Percentiles rank a stretch among this genome's conserved stretches.
phyloP scores from a whole-genome alignment of 2,888 invertebrate species.

The Carcina quercana region DNA sequence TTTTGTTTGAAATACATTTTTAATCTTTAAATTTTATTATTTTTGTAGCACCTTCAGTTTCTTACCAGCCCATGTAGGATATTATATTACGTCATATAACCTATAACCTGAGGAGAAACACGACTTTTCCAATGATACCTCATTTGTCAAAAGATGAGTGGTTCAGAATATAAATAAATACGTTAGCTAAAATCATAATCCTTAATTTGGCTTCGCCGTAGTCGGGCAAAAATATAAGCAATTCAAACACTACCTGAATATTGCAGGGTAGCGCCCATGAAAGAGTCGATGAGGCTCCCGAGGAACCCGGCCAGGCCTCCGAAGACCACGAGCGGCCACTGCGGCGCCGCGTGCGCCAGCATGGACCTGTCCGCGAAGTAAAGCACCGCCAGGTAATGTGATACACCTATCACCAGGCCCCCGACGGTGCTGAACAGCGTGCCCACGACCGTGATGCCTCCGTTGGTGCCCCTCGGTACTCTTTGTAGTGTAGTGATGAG shows the following conservation, averaged over 20 bases:
- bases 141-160: too few relatives aligned
- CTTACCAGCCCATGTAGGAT: too few relatives aligned
- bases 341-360: slow-evolving; percentile 77
- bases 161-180: too few relatives aligned
- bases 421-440: slow-evolving; percentile 76
- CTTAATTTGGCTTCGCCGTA: too few relatives aligned
- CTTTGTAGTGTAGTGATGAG: slow-evolving; percentile 82
- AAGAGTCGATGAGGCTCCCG: slow-evolving; percentile 88
- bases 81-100: too few relatives aligned
- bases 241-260: slow-evolving; percentile 88
- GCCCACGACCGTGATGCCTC: slow-evolving; percentile 82
- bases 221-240: too few relatives aligned
- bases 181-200: too few relatives aligned
- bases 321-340: slow-evolving; percentile 85
- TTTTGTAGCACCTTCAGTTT: too few relatives aligned
- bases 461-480: slow-evolving; percentile 93
- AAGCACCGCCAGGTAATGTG: slow-evolving; percentile 79
- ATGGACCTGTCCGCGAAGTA: slow-evolving; percentile 76
- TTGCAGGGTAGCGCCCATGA: slow-evolving; percentile 89
- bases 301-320: slow-evolving; percentile 84
- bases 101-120: too few relatives aligned
- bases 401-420: slow-evolving; percentile 80
- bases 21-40: too few relatives aligned
- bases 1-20: too few relatives aligned
- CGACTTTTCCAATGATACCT: too few relatives aligned